These are phyloP conservation scores for Ecliptopera silaceata DNA, from an alignment of 2,888 invertebrate species.

Conservation along the genomic window DNA sequence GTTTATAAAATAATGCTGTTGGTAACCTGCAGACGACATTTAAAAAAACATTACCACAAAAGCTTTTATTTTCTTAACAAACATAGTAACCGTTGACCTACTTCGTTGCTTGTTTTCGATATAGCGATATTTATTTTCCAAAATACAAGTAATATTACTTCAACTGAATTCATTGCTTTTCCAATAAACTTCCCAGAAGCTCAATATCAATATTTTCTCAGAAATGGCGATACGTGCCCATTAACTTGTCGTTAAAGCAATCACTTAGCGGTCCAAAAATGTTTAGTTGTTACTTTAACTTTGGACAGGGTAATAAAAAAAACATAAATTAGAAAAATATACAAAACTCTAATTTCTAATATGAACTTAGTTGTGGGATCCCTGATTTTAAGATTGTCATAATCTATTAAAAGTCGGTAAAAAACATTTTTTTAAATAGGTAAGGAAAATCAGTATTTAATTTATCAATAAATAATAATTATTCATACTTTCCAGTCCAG, in stretches of 20 bases:
- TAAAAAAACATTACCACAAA: background rate
- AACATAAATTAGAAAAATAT: too few species aligned
- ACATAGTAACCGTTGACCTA: slow-evolving; percentile 4
- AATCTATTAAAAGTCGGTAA: too few species aligned
- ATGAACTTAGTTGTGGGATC: too few species aligned
- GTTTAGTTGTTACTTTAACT: slow-evolving; percentile 11
- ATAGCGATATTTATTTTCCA: slow-evolving; percentile 6
- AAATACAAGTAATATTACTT: slow-evolving; percentile 19
- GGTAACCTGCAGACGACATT: background rate
- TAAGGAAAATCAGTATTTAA: too few species aligned
- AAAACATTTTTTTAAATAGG: too few species aligned
- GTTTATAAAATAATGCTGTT: background rate
- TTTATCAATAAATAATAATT: too few species aligned
- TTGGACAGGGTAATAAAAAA: background rate
- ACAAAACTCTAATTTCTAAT: too few species aligned
- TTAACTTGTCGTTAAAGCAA: slow-evolving; percentile 32
- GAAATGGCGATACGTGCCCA: slow-evolving; percentile 23
- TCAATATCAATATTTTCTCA: slow-evolving; percentile 29
- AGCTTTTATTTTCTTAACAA: background rate
- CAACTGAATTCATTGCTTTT: slow-evolving; percentile 24
- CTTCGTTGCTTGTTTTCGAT: slow-evolving; percentile 13
- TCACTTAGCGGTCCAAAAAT: slow-evolving; percentile 28
- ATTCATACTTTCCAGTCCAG: too few species aligned
- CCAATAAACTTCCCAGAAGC: slow-evolving; percentile 22
- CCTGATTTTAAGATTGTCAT: too few species aligned